Evolutionary conservation across 2,113 vertebrate genomes (phyloP).

Genomic region (Lycaon pictus): DNA sequence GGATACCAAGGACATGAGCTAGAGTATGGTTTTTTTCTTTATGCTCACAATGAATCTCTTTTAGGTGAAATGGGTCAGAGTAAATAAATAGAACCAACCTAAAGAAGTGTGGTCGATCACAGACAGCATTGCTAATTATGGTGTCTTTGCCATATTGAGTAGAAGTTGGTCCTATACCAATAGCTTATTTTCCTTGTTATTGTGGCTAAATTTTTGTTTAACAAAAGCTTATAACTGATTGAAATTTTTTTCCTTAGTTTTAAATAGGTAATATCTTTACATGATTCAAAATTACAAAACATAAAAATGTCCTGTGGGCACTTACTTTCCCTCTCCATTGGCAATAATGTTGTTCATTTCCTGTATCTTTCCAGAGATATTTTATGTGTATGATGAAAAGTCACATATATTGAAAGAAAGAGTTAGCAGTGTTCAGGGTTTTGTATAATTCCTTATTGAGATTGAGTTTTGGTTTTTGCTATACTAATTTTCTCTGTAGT

Average conservation of each 20-base stretch:
- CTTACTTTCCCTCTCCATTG: background rate
- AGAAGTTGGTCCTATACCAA: background rate
- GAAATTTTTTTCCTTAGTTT: conserved; percentile 5
- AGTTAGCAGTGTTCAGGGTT: background rate
- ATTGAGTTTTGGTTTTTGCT: background rate
- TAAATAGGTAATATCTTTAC: conserved; percentile 3
- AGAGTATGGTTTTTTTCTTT: background rate
- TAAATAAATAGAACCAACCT: background rate
- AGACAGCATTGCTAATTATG: background rate
- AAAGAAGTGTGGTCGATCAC: background rate
- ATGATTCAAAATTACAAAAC: conserved; percentile 3
- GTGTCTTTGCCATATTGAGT: background rate
- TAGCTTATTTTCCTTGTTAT: background rate
- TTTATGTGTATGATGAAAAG: conserved; percentile 16
- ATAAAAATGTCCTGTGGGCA: background rate
- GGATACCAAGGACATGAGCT: background rate
- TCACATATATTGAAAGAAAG: conserved; percentile 8
- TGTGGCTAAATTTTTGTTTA: background rate
- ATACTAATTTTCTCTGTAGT: conserved; percentile 2
- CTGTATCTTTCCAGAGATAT: background rate
- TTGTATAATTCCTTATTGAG: background rate
- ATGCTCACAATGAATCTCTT: background rate
- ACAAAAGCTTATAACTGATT: background rate
- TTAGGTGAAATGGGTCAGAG: background rate
- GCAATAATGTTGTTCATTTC: conserved; percentile 15